Evolutionary conservation across 2,113 vertebrate species (phyloP), one percentile per base, ranked within the genome.

Genomic region (Chamaetylas fuelleborni): DNA sequence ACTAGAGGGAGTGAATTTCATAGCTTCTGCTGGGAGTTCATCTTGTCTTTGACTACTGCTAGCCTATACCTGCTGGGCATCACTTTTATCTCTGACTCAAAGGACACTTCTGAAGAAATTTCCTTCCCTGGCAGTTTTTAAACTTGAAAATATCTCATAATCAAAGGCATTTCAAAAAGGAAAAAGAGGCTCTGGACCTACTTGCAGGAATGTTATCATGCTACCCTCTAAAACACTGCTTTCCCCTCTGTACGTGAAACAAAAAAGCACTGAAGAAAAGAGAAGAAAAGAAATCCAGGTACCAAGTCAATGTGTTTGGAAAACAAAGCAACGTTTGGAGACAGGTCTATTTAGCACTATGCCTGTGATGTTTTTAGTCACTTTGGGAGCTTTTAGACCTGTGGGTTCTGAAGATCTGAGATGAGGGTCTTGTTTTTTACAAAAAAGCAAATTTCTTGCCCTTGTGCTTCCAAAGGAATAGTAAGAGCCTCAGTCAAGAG

Each of bases 71-170:
- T 94, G 90, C 95, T 90, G 89, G 94, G 93, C 91, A 95, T 76
- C 42, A 31, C 96, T 97, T 97, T 97, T 54, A 95, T 97, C 90
- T 95, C 61, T 86, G 78, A 82, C 87, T 96, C 94, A 91, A 66
- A 94, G 89, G 78, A 94, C n/a, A 77, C 74, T 93, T 94, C 90
- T 95, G 84, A 97, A 95, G 83, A 93, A 86, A 76, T 70, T 95
- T 70, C 66, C 45, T 92, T 82, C 83, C 61, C 53, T 80, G 58
- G 71, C 36, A 88, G 56, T 92, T 73, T 95, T 93, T 57, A 8
- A 54, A 80, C 84, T 95, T 91, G 70, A 85, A 95, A 88, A 67
- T 70, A 47, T 69, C 62, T 93, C 73, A 71, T 48, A 73, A 90
- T 92, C 28, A 70, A 54, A 86, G 62, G 58, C 54, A 77, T 92